Evolutionary conservation across 2,113 vertebrate genomes (phyloP), one percentile per base, ranked within the genome.

Genomic region (Coryphaenoides rupestris): DNA sequence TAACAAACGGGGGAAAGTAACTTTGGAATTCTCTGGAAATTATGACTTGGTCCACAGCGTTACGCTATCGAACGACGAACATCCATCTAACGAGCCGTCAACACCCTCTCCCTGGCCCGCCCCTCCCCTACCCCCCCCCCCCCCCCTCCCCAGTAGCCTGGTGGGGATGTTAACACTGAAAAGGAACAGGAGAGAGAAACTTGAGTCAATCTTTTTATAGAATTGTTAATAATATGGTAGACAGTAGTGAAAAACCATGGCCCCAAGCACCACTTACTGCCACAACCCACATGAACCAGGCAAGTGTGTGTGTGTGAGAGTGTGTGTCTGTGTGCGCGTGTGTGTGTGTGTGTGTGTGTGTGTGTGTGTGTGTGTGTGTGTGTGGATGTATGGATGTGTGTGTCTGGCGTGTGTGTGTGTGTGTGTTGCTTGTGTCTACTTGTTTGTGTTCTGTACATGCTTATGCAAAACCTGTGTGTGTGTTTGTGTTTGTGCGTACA

Each of bases 201-300:
- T 82, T 79, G 81, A 81, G 72, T 67, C 19, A 70, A 81, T 83
- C 85, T 87, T 84, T 90, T 88, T 88, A 88, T 87, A 87, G 88
- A 85, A 82, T 85, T 84, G 81, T 83, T 87, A 89, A 90, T 89
- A 84, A 87, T 83, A 87, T 74, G 81, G 85, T 87, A 85, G 82
- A n/a, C 78, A 78, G 82, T 80, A 76, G 79, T 84, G 80, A 85
- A 89, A 81, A 88, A 84, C 78, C 82, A 68, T 81, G 76, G 81
- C 77, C 83, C 70, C 70, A 72, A 83, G 86, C 85, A 75, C 74
- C 76, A 82, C 77, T 81, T 83, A 82, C 84, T 87, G 81, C 75
- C 72, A 79, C 72, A 76, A 55, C 73, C 82, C 82, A 83, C 67
- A 46, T 73, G 57, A 67, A 70, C 72, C 68, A 69, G 65, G 74